Base-by-base conservation (phyloP, 2,113 vertebrate genomes). In the Pithys albifrons region DNA sequence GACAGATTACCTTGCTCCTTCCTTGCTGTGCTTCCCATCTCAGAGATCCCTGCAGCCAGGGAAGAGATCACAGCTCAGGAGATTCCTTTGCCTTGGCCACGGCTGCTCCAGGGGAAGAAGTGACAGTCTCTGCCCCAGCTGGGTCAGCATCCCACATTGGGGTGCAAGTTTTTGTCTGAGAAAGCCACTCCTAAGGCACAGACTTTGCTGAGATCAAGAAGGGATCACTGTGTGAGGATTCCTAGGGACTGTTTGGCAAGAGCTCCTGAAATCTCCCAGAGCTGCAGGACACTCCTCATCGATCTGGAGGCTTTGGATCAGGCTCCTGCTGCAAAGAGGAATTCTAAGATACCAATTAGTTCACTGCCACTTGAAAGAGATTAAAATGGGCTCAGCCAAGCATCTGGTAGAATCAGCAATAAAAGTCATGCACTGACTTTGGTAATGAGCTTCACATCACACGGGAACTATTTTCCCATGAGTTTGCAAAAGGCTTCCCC, bases 381-480 rank as follows among this genome's bases (percentile, higher is more conserved):
- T 97, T 97, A 96, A 96, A 97, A 97, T 95, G 86, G 94, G 79
- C 88, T 93, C 95, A 97, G 93, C 81, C 91, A 94, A 92, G 95
- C 94, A 96, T 91, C 95, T 96, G 76, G 93, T 96, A 91, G 95
- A 95, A 97, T 97, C 96, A 95, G 96, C 95, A 97, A 96, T 97
- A 96, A 97, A 96, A 96, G 91, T 94, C 84, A 18, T 89, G 91
- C 87, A 82, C 84, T 97, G 89, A 85, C 91, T 95, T 97, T 89
- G 89, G 91, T 96, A 97, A 97, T 97, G 95, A 97, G 95, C 95
- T 96, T 96, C 96, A 82, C 96, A 97, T 97, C 96, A 97, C 94
- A 97, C 74, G 41, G 89, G 86, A 97, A 96, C 62, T 58, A 96
- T 96, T 97, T 97, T 97, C 96, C 94, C 96, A 97, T 96, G 95